Base-by-base conservation (phyloP, 2,888 invertebrate species). In the Metallyticus violacea region DNA sequence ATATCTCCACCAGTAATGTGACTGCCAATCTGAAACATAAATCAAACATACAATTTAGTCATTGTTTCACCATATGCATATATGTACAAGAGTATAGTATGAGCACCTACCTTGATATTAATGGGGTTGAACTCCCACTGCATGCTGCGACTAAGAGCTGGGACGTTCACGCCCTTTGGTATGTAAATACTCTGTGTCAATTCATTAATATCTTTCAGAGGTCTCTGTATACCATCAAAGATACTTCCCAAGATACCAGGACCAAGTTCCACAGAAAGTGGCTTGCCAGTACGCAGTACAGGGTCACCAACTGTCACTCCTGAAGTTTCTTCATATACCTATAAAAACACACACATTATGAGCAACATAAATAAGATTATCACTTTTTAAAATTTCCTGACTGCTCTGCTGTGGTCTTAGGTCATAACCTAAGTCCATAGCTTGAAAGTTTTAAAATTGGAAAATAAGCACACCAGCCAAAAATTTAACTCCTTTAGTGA, bases 271-370 rank as follows among this genome's bases (percentile, higher is more conserved):
- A 99, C 99, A 6, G 99, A 99, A 86, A 99, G 93, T 0, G 99
- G 99, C 92, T 99, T 99, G 89, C 99, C 99, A 0, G 99, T 99
- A 90, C 99, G 94, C 89, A 99, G 93, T 26, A 99, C 99, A 85
- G 99, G 99, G 93, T 99, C 99, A 40, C 99, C 99, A 15, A 99
- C 99, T 5, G 99, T 99, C 79, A 99, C 99, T 90, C 99, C 99
- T 85, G 99, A 99, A 89, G 97, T 98, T 93, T 98, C 97, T 91
- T 98, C 97, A 92, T 98, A 98, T 89, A 98, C 96, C 96, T 96
- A 90, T 29, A 26, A 6, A 29, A 4, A 25, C 15, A 26, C 79
- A 79, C 79, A 6, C 7, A 26, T 28, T 28, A 79, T 78, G 4
- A 15, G 25, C 79, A 15, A 26, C 79, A 2, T 25, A 2, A 22